Evolutionary conservation across 2,797 vertebrate genomes (phyloP), one percentile per base, ranked within the genome.

Genomic region (Iguana delicatissima): DNA sequence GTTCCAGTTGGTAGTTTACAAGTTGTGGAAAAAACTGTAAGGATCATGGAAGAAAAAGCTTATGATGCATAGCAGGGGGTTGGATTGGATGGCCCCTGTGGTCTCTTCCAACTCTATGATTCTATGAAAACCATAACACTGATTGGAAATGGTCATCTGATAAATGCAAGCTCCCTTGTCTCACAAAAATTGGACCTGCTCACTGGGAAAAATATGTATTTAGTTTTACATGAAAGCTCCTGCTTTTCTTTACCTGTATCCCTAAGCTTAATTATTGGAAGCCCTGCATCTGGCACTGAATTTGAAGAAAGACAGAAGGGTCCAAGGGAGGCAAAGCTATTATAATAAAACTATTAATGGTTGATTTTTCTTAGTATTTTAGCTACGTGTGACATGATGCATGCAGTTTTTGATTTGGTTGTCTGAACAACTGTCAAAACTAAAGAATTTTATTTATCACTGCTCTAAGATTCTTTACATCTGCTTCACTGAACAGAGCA

Each of bases 181-280:
- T 89, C 24, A 24, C 2, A 38, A 79, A 69, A 10, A 64, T 64
- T 76, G 55, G 80, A 84, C 32, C 8, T 64, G 3, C 42, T 89
- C 67, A 46, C 20, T 29, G 73, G 46, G 42, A 64, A 90, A 55
- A 4, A 13, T 32, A 16, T n/a, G 35, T 35, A 8, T 7, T 8
- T 35, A 16, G 22, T 20, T 73, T 32, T 73, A 88, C 4, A 6
- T 35, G 46, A 32, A 90, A 80, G 10, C 32, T 82, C 74, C 80
- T 0, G 26, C 22, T 86, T 1, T 22, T 88, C 62, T 3, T 52
- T 89, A 62, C 16, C 59, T 79, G n/a, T 55, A 57, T 84, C 87
- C n/a, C 50, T 83, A 88, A 12, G 0, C 59, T 26, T 86, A 90
- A 87, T 52, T 87, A 88, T 64, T n/a, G 89, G 0, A 92, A 91